phyloP scores from a whole-genome alignment of 1,140 invertebrate genomes.

The Pogonomyrmex californicus region DNA sequence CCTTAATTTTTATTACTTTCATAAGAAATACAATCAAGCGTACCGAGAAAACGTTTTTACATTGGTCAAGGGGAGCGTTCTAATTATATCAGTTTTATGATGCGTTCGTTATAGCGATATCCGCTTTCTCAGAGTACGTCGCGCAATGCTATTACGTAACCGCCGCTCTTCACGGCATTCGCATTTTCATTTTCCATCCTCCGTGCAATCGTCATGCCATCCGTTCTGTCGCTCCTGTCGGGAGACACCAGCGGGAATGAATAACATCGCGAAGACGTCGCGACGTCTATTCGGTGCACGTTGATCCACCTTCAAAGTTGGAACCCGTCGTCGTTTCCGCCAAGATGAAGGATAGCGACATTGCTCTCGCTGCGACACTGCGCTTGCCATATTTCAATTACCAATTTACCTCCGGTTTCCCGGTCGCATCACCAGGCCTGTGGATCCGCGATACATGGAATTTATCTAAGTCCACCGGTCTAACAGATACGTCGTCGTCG shows the following conservation, averaged over 20 bases:
- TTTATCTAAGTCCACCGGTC: slow-evolving; percentile 67
- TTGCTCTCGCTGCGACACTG: neutral
- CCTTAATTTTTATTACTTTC: neutral
- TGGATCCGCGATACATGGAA: slow-evolving; percentile 64
- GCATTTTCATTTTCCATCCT: slow-evolving; percentile 47
- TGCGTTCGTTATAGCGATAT: slow-evolving; percentile 50
- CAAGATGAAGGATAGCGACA: neutral
- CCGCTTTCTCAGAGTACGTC: slow-evolving; percentile 26
- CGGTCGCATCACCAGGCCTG: neutral
- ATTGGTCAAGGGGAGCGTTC: slow-evolving; percentile 23
- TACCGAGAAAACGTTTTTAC: slow-evolving; percentile 33
- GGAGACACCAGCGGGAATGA: slow-evolving; percentile 38
- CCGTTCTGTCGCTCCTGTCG: slow-evolving; percentile 19
- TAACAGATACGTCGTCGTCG: slow-evolving; percentile 34
- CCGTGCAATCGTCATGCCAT: slow-evolving; percentile 22
- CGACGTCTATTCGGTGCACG: slow-evolving; percentile 12
- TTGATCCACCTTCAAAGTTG: slow-evolving; percentile 32
- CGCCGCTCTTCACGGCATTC: neutral
- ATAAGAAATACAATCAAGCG: neutral
- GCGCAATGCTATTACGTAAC: slow-evolving; percentile 60
- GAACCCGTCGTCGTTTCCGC: slow-evolving; percentile 2
- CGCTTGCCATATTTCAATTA: slow-evolving; percentile 68
- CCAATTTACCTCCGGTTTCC: neutral
- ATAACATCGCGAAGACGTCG: slow-evolving; percentile 47
- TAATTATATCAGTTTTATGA: slow-evolving; percentile 54